These are phyloP conservation scores for Xiphydria camelus DNA, from an alignment of 2,888 invertebrate species.

Conservation along the genomic window DNA sequence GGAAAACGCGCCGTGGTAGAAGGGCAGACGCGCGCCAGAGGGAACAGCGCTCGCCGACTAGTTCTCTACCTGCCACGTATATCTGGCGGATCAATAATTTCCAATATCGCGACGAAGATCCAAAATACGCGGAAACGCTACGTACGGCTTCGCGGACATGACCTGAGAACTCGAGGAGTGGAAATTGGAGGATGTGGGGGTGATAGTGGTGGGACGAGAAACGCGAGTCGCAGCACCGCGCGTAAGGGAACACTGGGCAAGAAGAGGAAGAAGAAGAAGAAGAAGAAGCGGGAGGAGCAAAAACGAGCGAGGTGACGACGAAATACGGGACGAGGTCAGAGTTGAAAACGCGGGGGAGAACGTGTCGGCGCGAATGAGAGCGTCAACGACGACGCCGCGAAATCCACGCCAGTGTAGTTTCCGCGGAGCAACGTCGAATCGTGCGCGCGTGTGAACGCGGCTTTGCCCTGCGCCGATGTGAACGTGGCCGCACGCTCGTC, in stretches of 20 bases:
- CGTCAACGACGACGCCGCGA: neutral
- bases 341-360: neutral
- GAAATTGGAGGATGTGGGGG: neutral
- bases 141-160: too few relatives aligned
- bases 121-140: too few relatives aligned
- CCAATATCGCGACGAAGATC: slow-evolving; percentile 31
- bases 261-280: neutral
- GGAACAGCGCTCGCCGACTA: slow-evolving; percentile 44
- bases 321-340: neutral
- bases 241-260: slow-evolving; percentile 9
- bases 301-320: slow-evolving; percentile 1
- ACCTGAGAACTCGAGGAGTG: too few relatives aligned
- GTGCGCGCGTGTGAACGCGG: slow-evolving; percentile 19
- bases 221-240: too few relatives aligned
- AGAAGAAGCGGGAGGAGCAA: too few relatives aligned
- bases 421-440: too few relatives aligned
- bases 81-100: slow-evolving; percentile 48
- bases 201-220: slow-evolving; percentile 1
- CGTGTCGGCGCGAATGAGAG: slow-evolving; percentile 1
- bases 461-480: slow-evolving; percentile 9
- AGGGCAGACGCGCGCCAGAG: slow-evolving; percentile 52
- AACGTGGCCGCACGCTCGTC: slow-evolving; percentile 7
- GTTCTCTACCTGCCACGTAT: slow-evolving; percentile 30
- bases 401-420: too few relatives aligned
- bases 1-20: slow-evolving; percentile 17